Evolutionary conservation across 2,888 invertebrate species (phyloP).

Genomic region (Eristalinus sepulchralis): DNA sequence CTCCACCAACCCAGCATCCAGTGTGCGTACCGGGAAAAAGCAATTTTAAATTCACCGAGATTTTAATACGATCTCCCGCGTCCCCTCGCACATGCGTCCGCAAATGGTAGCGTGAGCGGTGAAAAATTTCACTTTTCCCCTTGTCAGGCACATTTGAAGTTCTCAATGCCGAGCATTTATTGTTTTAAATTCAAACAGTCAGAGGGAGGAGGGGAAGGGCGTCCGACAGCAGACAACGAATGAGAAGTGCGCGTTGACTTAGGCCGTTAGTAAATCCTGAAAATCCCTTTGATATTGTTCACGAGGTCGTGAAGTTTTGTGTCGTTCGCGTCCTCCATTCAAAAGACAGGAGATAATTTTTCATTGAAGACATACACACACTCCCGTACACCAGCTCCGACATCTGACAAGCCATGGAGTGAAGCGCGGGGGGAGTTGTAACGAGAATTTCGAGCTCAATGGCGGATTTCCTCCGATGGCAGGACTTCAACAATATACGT

Average conservation of each 20-base stretch:
- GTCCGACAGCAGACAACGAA: neutral
- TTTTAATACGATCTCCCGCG: constrained; percentile 2
- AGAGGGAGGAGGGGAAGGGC: neutral
- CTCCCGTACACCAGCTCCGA: neutral
- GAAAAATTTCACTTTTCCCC: constrained; percentile 1
- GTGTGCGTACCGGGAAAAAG: neutral
- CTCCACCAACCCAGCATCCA: neutral
- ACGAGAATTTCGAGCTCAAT: constrained; percentile 3
- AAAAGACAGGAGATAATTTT: constrained; percentile 10
- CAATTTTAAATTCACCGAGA: neutral
- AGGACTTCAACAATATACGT: neutral
- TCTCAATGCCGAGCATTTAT: constrained; percentile 3
- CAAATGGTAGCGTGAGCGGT: neutral
- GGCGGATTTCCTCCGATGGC: constrained; percentile 3
- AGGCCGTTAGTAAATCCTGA: constrained; percentile 19
- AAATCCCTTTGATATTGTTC: constrained; percentile 44
- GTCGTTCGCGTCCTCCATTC: neutral
- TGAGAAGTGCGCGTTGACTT: neutral
- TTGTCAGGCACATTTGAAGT: constrained; percentile 13
- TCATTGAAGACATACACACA: neutral
- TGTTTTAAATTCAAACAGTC: neutral
- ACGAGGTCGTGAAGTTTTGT: constrained; percentile 43
- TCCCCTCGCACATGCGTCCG: neutral
- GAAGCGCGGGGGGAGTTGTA: neutral
- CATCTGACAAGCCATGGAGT: neutral